These are phyloP conservation scores for Temnothorax rugatulus DNA, from an alignment of 2,888 invertebrate genomes.

Conservation along the genomic window DNA sequence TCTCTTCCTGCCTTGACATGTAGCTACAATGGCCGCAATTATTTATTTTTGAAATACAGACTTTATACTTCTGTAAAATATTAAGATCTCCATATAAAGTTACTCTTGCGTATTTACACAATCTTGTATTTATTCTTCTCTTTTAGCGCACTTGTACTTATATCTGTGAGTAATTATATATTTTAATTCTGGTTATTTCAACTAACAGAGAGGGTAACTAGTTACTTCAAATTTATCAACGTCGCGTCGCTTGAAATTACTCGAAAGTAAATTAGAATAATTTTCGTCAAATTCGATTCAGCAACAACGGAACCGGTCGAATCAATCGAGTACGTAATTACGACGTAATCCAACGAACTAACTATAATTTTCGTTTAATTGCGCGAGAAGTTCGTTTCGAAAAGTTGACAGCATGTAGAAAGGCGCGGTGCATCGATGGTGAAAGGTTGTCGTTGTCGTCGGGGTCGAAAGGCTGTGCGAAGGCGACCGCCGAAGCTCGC, in stretches of 20 bases:
- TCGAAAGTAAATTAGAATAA: not conserved
- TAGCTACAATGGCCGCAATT: not conserved
- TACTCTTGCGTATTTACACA: not conserved
- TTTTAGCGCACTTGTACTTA: not conserved
- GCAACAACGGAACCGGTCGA: constrained; percentile 5
- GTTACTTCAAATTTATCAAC: constrained; percentile 7
- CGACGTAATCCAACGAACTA: constrained; percentile 8
- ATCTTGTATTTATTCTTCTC: not conserved
- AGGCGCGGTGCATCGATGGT: not conserved
- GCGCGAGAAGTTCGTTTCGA: constrained; percentile 15
- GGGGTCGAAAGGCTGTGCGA: constrained; percentile 24
- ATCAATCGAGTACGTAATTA: constrained; percentile 27
- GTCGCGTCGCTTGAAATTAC: not conserved
- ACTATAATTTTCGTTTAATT: constrained; percentile 21
- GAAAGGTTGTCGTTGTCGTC: not conserved
- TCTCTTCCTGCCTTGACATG: not conserved
- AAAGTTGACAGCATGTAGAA: not conserved
- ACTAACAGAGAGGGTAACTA: not conserved
- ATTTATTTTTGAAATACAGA: not conserved
- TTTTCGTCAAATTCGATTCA: not conserved
- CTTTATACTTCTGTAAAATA: not conserved
- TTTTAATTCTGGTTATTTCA: constrained; percentile 17
- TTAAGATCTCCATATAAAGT: not conserved
- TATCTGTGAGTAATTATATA: not conserved
- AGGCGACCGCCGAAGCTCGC: not conserved